Evolutionary conservation across 2,888 invertebrate species (phyloP).

Genomic region (Andrena camellia): DNA sequence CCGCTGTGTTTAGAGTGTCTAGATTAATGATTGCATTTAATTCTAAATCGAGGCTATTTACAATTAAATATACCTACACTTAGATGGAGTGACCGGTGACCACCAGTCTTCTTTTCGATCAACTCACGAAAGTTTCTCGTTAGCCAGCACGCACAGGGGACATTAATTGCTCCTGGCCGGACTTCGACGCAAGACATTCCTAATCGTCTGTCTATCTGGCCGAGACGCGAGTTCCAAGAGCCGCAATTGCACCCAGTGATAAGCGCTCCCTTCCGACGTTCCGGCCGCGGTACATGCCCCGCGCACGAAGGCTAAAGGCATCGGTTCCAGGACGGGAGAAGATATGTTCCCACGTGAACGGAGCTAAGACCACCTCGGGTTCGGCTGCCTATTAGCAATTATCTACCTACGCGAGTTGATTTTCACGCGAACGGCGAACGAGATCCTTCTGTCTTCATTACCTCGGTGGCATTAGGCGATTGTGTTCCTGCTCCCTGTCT

Average conservation of each 20-base stretch:
- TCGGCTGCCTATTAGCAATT: constrained; percentile 73
- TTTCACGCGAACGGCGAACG: constrained; percentile 54
- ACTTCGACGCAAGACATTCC: constrained; percentile 50
- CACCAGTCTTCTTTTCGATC: constrained; percentile 6
- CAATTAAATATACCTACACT: background rate
- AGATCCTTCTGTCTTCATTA: constrained; percentile 20
- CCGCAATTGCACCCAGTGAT: constrained; percentile 64
- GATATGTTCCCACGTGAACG: constrained; percentile 75
- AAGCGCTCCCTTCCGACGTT: constrained; percentile 64
- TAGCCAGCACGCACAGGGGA: constrained; percentile 32
- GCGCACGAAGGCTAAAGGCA: constrained; percentile 69
- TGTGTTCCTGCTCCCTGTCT: background rate
- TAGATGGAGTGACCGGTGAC: background rate
- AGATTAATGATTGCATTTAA: too few relatives aligned
- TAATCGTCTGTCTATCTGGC: constrained; percentile 65
- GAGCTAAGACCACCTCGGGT: constrained; percentile 45
- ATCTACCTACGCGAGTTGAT: constrained; percentile 67
- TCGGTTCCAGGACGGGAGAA: constrained; percentile 61
- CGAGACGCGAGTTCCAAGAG: constrained; percentile 34
- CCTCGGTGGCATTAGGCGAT: background rate
- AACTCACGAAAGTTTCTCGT: constrained; percentile 38
- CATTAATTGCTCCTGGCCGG: constrained; percentile 60
- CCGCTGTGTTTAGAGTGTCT: too few relatives aligned
- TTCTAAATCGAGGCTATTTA: background rate
- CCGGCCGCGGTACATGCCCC: constrained; percentile 25